Evolutionary conservation across 1,140 invertebrate species (phyloP).

Genomic region (Drosophila paulistorum): DNA sequence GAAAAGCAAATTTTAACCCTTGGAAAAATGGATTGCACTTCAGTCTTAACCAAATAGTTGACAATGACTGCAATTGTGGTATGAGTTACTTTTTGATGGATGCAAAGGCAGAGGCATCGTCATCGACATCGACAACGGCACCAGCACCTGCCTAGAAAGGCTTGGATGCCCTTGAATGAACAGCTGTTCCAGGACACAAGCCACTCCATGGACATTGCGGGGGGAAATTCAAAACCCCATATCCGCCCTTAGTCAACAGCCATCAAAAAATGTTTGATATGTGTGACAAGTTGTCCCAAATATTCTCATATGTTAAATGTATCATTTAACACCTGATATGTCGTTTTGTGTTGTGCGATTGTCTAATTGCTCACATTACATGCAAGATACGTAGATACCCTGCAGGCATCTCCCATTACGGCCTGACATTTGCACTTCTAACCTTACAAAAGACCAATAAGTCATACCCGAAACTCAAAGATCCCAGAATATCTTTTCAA

Average conservation of each 20-base stretch:
- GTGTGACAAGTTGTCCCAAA: conserved; percentile 43
- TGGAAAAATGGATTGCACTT: conserved; percentile 58
- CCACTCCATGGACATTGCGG: conserved; percentile 11
- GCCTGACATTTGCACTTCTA: conserved; percentile 70
- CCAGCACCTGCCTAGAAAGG: conserved; percentile 52
- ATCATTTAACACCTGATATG: conserved; percentile 67
- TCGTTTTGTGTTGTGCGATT: conserved; percentile 29
- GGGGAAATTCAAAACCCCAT: conserved; percentile 51
- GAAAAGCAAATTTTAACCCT: conserved; percentile 56
- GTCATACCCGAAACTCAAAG: conserved; percentile 44
- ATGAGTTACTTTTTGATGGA: conserved; percentile 57
- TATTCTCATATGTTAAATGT: conserved; percentile 8
- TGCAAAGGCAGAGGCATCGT: conserved; percentile 14
- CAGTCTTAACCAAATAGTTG: conserved; percentile 51
- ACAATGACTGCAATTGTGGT: conserved; percentile 18
- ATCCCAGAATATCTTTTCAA: conserved; percentile 43
- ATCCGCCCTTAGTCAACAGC: conserved; percentile 47
- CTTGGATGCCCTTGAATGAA: conserved; percentile 9
- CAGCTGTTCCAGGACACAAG: conserved; percentile 51
- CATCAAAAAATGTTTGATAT: conserved; percentile 38
- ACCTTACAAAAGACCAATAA: conserved; percentile 69
- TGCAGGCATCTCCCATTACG: conserved; percentile 25
- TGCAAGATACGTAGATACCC: neutral
- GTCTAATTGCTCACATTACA: conserved; percentile 74
- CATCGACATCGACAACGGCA: too few species aligned